phyloP scores from a whole-genome alignment of 2,113 vertebrate species.

The Micromys minutus region DNA sequence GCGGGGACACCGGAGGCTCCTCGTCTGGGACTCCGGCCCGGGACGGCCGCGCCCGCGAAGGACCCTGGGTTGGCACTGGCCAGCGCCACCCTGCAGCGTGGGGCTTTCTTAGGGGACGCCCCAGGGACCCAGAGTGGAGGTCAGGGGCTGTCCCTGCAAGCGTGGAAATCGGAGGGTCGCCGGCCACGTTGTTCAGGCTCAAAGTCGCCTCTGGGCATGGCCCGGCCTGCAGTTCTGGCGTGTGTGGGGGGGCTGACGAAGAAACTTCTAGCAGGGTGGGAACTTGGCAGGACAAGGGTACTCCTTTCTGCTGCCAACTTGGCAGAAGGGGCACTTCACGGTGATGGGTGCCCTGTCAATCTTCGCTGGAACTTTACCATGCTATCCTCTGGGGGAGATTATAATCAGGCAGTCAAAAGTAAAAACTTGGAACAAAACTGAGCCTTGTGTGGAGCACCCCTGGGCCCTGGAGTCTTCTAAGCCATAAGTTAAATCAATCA shows the following conservation, averaged over 20 bases:
- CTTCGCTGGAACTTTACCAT: constrained; percentile 21
- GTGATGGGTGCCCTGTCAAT: constrained; percentile 43
- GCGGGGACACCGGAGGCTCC: constrained; percentile 5
- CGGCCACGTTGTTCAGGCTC: constrained; percentile 69
- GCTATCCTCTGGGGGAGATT: background rate
- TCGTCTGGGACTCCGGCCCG: background rate
- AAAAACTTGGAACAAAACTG: constrained; percentile 29
- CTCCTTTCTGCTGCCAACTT: constrained; percentile 50
- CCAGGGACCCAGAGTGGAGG: background rate
- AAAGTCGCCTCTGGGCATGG: constrained; percentile 24
- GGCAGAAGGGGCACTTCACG: constrained; percentile 46
- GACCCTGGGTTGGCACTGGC: background rate
- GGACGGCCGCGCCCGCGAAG: constrained; percentile 26
- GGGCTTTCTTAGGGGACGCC: background rate
- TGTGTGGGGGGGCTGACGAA: constrained; percentile 7
- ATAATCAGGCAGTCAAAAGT: background rate
- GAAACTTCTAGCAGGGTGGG: constrained; percentile 71
- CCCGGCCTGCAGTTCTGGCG: constrained; percentile 53
- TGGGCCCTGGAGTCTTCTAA: background rate
- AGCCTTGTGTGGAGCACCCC: constrained; percentile 1
- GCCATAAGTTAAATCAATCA: constrained; percentile 6
- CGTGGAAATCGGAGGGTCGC: constrained; percentile 23
- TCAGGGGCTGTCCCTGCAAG: background rate
- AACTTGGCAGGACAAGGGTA: constrained; percentile 62
- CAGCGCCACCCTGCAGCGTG: background rate